Conservation (phyloP, 37 sponge, comb jelly and placozoan genomes). For the Hormiphora californensis region DNA sequence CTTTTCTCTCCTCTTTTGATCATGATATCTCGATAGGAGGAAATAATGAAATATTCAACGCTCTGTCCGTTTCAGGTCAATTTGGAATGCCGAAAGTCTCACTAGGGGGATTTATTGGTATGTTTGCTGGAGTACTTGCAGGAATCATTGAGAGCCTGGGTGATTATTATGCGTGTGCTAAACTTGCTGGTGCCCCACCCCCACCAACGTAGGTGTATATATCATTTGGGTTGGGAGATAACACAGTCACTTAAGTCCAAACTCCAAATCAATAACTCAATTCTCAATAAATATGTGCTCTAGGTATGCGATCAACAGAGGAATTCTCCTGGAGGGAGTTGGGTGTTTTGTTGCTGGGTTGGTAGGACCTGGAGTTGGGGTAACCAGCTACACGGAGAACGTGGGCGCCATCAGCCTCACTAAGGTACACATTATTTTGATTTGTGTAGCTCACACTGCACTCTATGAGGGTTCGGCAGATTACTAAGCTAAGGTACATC, state of each 20-base stretch:
- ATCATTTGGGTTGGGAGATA: not conserved
- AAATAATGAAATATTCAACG: no score
- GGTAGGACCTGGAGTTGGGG: slow-evolving; percentile 36
- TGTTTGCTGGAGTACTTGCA: slow-evolving; percentile 53
- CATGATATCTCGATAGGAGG: no score
- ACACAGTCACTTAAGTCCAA: not conserved
- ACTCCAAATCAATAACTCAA: not conserved
- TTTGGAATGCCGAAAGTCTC: slow-evolving; percentile 43
- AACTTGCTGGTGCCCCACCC: slow-evolving; percentile 50
- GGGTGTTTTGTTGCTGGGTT: slow-evolving; percentile 54
- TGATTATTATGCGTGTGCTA: slow-evolving; percentile 56
- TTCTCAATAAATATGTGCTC: not conserved
- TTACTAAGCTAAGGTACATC: no score
- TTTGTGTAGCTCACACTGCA: not conserved
- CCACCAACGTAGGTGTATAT: slow-evolving; percentile 28
- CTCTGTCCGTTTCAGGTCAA: slow-evolving; percentile 42
- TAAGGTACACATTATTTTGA: not conserved
- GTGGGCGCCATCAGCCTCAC: slow-evolving; percentile 53
- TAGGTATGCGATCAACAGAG: slow-evolving; percentile 40
- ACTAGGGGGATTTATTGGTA: slow-evolving; percentile 19
- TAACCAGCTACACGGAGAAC: slow-evolving; percentile 54
- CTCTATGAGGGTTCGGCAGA: no score
- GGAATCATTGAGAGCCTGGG: slow-evolving; percentile 36
- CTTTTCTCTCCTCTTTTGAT: not conserved
- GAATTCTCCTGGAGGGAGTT: slow-evolving; percentile 39